These are phyloP conservation scores for Nasonia giraulti DNA, from an alignment of 1,140 invertebrate genomes.

Conservation along the genomic window DNA sequence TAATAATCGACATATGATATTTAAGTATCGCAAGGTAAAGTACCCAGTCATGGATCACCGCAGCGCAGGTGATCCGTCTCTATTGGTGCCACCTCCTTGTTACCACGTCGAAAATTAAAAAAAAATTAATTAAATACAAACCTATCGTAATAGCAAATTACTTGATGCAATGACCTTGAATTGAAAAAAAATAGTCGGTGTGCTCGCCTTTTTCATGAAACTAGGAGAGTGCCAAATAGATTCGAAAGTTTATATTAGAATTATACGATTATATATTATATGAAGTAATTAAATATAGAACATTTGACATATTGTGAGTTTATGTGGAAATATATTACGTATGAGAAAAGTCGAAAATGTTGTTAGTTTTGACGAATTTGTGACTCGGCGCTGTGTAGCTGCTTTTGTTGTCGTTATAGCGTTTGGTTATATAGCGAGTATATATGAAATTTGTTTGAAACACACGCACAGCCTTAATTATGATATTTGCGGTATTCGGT, in stretches of 20 bases:
- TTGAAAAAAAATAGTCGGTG: slow-evolving; percentile 68
- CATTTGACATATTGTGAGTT: background rate
- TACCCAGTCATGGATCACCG: no score
- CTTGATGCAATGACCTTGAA: slow-evolving; percentile 71
- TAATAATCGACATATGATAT: slow-evolving; percentile 31
- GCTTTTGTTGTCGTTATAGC: no score
- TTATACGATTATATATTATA: background rate
- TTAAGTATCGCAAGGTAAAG: slow-evolving; percentile 56
- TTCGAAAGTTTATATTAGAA: slow-evolving; percentile 67
- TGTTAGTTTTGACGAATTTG: no score
- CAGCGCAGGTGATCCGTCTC: no score
- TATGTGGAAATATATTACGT: background rate
- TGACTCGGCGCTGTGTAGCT: no score
- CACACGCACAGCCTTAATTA: no score
- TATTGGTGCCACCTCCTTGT: no score
- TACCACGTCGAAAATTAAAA: slow-evolving; percentile 52
- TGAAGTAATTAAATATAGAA: background rate
- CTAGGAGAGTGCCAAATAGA: slow-evolving; percentile 68
- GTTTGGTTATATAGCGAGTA: no score
- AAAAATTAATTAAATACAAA: slow-evolving; percentile 61
- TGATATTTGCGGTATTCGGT: no score
- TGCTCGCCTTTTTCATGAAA: slow-evolving; percentile 66
- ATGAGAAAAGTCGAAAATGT: no score
- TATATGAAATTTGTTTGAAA: no score
- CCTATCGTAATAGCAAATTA: slow-evolving; percentile 58